Percentiles rank a stretch among this genome's conserved stretches.
phyloP scores from a whole-genome alignment of 2,888 invertebrate species.

The Drosophila borealis region DNA sequence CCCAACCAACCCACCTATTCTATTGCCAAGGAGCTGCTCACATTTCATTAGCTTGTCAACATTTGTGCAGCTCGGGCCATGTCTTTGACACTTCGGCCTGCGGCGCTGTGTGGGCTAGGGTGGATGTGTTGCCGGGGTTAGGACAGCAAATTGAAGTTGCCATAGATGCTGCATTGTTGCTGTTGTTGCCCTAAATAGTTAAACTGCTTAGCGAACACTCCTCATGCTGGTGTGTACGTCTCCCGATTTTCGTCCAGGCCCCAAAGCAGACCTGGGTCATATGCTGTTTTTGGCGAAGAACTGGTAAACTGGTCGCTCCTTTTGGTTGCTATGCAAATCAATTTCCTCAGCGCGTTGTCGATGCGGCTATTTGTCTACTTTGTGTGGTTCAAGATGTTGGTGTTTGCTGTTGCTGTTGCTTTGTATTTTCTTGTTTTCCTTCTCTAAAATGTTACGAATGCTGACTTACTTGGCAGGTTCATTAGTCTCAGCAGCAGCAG shows the following conservation, averaged over 20 bases:
- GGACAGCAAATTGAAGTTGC: conserved; percentile 64
- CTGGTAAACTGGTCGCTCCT: conserved; percentile 13
- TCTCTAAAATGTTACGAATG: conserved; percentile 21
- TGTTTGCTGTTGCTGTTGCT: conserved; percentile 18
- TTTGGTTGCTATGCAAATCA: conserved; percentile 77
- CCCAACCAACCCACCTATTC: conserved; percentile 27
- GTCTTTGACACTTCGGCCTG: conserved; percentile 80
- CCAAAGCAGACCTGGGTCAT: conserved; percentile 30
- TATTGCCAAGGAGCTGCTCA: conserved; percentile 62
- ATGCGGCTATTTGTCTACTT: conserved; percentile 57
- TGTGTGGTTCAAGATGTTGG: conserved; percentile 27
- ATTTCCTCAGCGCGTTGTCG: conserved; percentile 48
- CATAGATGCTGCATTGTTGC: conserved; percentile 62
- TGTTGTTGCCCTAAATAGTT: conserved; percentile 74
- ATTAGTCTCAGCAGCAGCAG: conserved; percentile 63
- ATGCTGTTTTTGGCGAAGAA: conserved; percentile 26
- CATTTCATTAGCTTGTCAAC: conserved; percentile 81
- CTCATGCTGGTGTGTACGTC: conserved; percentile 27
- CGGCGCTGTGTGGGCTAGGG: conserved; percentile 42
- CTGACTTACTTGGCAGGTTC: conserved; percentile 54
- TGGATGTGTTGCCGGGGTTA: background rate
- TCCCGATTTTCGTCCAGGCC: conserved; percentile 38
- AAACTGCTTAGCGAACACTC: conserved; percentile 73
- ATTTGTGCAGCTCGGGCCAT: conserved; percentile 71
- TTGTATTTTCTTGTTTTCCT: conserved; percentile 14